These are phyloP conservation scores for Megaceryle maxima DNA, from an alignment of 2,113 vertebrate species.

Conservation along the genomic window DNA sequence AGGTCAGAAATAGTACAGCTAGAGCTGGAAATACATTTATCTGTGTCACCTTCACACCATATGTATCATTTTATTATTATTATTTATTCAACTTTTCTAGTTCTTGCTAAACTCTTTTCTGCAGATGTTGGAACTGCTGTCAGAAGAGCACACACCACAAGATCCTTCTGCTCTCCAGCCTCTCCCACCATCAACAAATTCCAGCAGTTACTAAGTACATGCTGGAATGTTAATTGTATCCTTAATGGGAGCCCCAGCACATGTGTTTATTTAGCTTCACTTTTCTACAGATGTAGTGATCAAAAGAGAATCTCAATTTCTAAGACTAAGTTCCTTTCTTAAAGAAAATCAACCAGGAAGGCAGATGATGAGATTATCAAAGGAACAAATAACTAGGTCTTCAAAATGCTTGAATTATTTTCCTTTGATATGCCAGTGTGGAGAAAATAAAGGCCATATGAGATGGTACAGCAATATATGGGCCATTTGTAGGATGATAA, in stretches of 20 bases:
- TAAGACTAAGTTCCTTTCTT: neutral
- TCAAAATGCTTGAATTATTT: neutral
- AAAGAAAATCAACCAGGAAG: neutral
- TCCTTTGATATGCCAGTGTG: neutral
- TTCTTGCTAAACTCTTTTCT: neutral
- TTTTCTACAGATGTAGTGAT: constrained; percentile 12
- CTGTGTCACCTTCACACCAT: constrained; percentile 23
- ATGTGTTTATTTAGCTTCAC: neutral
- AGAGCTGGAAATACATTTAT: neutral
- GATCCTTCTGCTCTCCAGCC: neutral
- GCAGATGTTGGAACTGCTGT: neutral
- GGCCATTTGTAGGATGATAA: neutral
- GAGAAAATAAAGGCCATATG: neutral
- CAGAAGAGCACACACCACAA: neutral
- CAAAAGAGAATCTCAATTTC: constrained; percentile 4
- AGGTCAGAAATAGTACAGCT: neutral
- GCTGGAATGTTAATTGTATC: neutral
- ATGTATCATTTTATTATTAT: neutral
- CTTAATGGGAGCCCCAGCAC: neutral
- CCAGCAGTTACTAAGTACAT: neutral
- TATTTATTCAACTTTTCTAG: constrained; percentile 1
- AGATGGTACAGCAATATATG: neutral
- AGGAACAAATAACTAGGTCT: neutral
- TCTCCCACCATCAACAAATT: neutral
- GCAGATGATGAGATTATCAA: constrained; percentile 17